A percentile compares a stretch with the other conserved stretches of the same genome.
These are phyloP conservation scores for Drosophila yooni DNA, from an alignment of 2,888 invertebrate species.

Conservation along the genomic window DNA sequence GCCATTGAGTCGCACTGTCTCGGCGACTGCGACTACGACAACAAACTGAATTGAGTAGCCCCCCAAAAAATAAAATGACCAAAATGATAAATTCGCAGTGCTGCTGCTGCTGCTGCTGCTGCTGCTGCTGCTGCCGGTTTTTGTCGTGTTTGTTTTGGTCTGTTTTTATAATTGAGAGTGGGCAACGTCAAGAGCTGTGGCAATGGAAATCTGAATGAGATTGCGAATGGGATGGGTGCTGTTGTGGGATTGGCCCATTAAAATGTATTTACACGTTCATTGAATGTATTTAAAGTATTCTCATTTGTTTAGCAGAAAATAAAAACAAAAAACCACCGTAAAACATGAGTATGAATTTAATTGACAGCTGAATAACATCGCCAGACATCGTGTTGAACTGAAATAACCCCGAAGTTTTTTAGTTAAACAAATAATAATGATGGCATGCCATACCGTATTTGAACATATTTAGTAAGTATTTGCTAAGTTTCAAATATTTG, in stretches of 20 bases:
- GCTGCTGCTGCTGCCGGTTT: slow-evolving; percentile 52
- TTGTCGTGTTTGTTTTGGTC: slow-evolving; percentile 60
- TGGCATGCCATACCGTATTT: slow-evolving; percentile 21
- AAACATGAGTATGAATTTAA: slow-evolving; percentile 51
- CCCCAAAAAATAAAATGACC: slow-evolving; percentile 31
- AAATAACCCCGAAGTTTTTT: slow-evolving; percentile 51
- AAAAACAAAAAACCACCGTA: slow-evolving; percentile 24
- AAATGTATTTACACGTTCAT: slow-evolving; percentile 76
- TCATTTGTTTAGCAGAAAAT: slow-evolving; percentile 42
- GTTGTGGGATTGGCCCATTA: slow-evolving; percentile 62
- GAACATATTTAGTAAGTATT: slow-evolving; percentile 4
- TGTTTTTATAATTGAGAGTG: slow-evolving; percentile 46
- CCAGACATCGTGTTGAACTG: slow-evolving; percentile 40
- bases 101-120: slow-evolving; percentile 16
- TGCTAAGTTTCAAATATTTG: slow-evolving; percentile 16
- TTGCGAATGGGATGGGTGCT: slow-evolving; percentile 25
- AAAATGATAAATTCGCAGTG: slow-evolving; percentile 60
- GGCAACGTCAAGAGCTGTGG: slow-evolving; percentile 38
- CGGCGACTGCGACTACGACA: slow-evolving; percentile 33
- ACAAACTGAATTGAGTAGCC: slow-evolving; percentile 27
- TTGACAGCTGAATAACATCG: slow-evolving; percentile 66
- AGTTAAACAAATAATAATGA: slow-evolving; percentile 33
- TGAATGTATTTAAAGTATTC: slow-evolving; percentile 58
- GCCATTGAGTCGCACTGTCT: slow-evolving; percentile 34
- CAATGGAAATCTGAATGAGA: slow-evolving; percentile 23